Percentiles rank a stretch among this genome's conserved stretches.
phyloP scores from a whole-genome alignment of 2,888 invertebrate genomes.

The Elegia similella region DNA sequence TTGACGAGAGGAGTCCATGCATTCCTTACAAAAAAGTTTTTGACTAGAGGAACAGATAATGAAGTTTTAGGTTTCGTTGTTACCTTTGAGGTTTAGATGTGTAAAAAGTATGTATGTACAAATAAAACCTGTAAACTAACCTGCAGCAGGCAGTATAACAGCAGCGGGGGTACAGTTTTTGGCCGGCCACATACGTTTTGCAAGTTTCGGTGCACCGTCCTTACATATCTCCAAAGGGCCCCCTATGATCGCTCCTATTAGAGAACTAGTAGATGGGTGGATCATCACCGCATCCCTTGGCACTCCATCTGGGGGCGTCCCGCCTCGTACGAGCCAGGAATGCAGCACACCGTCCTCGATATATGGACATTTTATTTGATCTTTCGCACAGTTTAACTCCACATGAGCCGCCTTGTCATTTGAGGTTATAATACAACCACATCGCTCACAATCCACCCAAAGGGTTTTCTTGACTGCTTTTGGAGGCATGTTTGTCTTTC shows the following conservation, averaged over 20 bases:
- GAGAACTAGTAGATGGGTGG: slow-evolving; percentile 62
- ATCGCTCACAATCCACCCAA: slow-evolving; percentile 85
- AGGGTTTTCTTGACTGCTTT: slow-evolving; percentile 78
- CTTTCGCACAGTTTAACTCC: slow-evolving; percentile 73
- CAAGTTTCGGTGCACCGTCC: slow-evolving; percentile 59
- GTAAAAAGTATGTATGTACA: neutral
- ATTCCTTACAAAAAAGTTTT: no score
- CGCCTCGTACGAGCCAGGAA: slow-evolving; percentile 65
- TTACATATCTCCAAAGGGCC: slow-evolving; percentile 57
- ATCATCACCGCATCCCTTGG: slow-evolving; percentile 65
- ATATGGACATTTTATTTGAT: slow-evolving; percentile 70
- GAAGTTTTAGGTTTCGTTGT: no score
- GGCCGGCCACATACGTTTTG: slow-evolving; percentile 74
- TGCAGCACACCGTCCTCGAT: slow-evolving; percentile 52
- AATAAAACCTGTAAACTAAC: slow-evolving; percentile 32
- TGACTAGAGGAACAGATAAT: no score
- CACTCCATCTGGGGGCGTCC: slow-evolving; percentile 54
- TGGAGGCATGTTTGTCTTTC: slow-evolving; percentile 46
- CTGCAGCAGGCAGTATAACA: slow-evolving; percentile 66
- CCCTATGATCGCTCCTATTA: slow-evolving; percentile 68
- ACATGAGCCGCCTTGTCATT: slow-evolving; percentile 82
- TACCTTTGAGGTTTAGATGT: no score
- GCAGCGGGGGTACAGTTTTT: slow-evolving; percentile 69
- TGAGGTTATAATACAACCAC: slow-evolving; percentile 76
- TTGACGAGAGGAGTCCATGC: no score